Conservation (phyloP, 1,140 invertebrate genomes). For the Aricia agestis region DNA sequence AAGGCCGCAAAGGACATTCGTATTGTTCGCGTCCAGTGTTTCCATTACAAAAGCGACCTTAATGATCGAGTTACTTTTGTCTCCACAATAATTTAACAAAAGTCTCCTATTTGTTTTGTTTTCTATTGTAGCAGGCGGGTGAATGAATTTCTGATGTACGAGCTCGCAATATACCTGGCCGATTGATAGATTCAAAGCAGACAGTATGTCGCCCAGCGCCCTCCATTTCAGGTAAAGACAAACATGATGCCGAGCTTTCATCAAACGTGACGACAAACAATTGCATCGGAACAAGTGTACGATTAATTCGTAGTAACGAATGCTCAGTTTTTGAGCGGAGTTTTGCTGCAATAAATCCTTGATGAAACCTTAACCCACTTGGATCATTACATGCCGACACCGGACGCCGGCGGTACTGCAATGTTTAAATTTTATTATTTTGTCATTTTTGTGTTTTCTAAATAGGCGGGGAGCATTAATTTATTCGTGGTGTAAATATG, state of each 20-base stretch:
- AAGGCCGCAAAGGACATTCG: constrained; percentile 58
- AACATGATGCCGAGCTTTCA: constrained; percentile 21
- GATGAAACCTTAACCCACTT: constrained; percentile 75
- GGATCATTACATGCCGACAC: constrained; percentile 69
- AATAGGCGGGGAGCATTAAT: background rate
- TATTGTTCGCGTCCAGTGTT: constrained; percentile 46
- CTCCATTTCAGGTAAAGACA: constrained; percentile 14
- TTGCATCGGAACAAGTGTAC: constrained; percentile 67
- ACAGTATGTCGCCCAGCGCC: constrained; percentile 51
- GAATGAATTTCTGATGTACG: constrained; percentile 42
- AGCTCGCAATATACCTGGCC: background rate
- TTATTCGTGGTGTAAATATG: constrained; percentile 2
- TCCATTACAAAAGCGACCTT: constrained; percentile 55
- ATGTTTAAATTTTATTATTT: constrained; percentile 45
- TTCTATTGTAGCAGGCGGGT: constrained; percentile 40
- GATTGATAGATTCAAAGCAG: constrained; percentile 32
- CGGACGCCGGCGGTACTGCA: constrained; percentile 56
- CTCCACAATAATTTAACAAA: constrained; percentile 66
- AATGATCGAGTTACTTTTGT: constrained; percentile 70
- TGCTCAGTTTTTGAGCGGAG: constrained; percentile 70
- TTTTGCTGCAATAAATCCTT: constrained; percentile 76
- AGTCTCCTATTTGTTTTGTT: constrained; percentile 44
- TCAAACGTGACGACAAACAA: constrained; percentile 61
- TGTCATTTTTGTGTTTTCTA: constrained; percentile 17
- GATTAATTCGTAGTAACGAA: constrained; percentile 69